Percentiles rank a stretch among this genome's conserved stretches.
Evolutionary conservation across 2,797 vertebrate species (phyloP).

Genomic region (Sitta carolinensis): DNA sequence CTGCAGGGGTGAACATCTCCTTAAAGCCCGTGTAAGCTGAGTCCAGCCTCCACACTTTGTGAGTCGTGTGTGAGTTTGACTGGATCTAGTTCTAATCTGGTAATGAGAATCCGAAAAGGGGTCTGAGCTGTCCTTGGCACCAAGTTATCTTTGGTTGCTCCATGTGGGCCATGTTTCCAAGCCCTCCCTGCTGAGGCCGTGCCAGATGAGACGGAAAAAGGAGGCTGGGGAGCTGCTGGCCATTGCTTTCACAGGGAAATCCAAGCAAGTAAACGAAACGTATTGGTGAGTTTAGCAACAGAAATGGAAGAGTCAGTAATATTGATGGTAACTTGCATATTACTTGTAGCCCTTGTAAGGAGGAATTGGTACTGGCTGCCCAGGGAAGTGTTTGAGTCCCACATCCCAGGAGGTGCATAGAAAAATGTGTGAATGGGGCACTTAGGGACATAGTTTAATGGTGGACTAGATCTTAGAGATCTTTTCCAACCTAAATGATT

Average conservation of each 20-base stretch:
- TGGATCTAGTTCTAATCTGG: too few relatives aligned
- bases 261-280: not conserved
- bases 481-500: not conserved
- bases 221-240: not conserved
- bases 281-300: not conserved
- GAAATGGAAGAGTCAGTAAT: not conserved
- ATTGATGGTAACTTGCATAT: not conserved
- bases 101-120: too few relatives aligned
- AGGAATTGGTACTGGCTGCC: not conserved
- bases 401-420: not conserved
- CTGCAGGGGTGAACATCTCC: too few relatives aligned
- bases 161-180: accelerated
- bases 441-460: not conserved
- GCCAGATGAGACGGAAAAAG: too few relatives aligned
- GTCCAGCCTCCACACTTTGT: not conserved
- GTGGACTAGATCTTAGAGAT: not conserved
- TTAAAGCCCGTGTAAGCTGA: not conserved
- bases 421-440: not conserved
- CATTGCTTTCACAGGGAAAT: not conserved
- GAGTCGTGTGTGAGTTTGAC: not conserved
- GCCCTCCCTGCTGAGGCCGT: accelerated
- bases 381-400: not conserved
- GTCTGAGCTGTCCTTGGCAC: not conserved
- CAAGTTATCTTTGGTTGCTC: not conserved
- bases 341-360: not conserved